These are phyloP conservation scores for Laticauda laticaudata DNA, from an alignment of 2,113 vertebrate species.

Conservation along the genomic window DNA sequence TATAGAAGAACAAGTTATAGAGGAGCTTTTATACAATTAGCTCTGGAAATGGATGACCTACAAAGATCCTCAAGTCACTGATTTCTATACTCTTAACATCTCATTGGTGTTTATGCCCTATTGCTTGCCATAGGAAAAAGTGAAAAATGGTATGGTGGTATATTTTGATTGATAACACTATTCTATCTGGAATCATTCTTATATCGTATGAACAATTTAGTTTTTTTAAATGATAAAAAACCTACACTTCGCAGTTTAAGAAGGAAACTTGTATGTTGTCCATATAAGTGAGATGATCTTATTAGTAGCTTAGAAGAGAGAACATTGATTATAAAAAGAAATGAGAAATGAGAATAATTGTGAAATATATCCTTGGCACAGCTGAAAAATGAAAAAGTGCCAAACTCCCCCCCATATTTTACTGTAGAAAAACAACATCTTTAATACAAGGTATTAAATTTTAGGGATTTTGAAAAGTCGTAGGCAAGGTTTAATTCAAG, in stretches of 20 bases:
- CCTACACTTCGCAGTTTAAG: neutral
- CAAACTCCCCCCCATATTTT: neutral
- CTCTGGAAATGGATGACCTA: neutral
- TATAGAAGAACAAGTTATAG: no score
- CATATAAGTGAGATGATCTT: neutral
- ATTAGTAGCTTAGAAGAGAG: neutral
- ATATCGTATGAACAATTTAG: neutral
- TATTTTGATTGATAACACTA: neutral
- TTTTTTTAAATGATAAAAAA: neutral
- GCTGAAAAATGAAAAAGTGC: neutral
- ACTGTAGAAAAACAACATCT: neutral
- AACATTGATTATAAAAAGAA: conserved; percentile 5
- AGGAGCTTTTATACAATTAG: neutral
- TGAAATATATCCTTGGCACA: neutral
- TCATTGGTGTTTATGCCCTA: neutral
- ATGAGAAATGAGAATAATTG: neutral
- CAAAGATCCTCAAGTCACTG: neutral
- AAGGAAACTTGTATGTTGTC: neutral
- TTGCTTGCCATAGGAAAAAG: neutral
- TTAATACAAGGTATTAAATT: neutral
- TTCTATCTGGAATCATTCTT: neutral
- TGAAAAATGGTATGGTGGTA: neutral
- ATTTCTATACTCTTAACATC: neutral
- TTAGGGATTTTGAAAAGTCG: neutral
- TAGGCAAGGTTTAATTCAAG: neutral